These are phyloP conservation scores for Aldabrachelys gigantea DNA, from an alignment of 2,113 vertebrate genomes.

Conservation along the genomic window DNA sequence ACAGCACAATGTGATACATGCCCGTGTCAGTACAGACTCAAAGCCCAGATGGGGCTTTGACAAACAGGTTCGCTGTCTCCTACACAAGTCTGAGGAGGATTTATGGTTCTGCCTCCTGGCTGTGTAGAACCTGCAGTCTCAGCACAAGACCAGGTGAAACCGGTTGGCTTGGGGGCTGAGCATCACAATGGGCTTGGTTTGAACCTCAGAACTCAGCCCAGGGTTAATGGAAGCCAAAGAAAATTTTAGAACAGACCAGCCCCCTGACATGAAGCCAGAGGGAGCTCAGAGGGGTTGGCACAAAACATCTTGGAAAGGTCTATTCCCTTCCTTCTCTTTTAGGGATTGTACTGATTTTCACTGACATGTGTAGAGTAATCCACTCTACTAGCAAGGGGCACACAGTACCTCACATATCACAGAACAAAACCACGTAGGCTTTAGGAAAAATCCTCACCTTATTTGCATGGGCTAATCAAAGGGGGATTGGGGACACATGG, in stretches of 20 bases:
- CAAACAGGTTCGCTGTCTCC: neutral
- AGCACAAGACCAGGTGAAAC: neutral
- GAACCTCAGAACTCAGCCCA: neutral
- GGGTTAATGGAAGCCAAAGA: neutral
- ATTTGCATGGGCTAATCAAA: neutral
- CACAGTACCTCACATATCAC: neutral
- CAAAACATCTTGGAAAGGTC: neutral
- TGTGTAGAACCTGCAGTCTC: neutral
- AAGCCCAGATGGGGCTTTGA: neutral
- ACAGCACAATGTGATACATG: accelerated
- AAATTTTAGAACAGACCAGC: neutral
- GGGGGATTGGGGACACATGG: neutral
- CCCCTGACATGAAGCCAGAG: neutral
- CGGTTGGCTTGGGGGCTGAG: neutral
- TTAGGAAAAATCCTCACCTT: neutral
- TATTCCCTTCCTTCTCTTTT: neutral
- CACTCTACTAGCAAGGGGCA: neutral
- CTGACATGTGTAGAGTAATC: neutral
- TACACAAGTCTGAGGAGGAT: neutral
- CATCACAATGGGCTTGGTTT: neutral
- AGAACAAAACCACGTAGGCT: neutral
- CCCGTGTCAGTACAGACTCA: neutral
- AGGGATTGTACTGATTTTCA: neutral
- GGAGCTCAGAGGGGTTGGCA: neutral
- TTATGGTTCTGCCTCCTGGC: neutral